A percentile compares a stretch with the other conserved stretches of the same genome.
Evolutionary conservation across 2,113 vertebrate genomes (phyloP).

Genomic region (Myotis yumanensis): DNA sequence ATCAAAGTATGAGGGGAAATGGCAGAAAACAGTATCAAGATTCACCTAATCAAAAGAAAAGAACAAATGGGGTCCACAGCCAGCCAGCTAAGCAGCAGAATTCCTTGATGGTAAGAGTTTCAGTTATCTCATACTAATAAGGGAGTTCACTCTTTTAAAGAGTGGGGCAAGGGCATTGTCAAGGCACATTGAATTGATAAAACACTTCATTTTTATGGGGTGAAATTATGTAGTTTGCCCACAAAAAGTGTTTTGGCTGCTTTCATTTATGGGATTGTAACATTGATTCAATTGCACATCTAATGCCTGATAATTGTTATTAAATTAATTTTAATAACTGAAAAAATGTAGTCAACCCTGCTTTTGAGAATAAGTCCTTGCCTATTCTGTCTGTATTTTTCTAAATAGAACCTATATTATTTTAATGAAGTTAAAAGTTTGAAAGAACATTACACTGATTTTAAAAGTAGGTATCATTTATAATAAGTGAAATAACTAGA

Average conservation of each 20-base stretch:
- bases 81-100: slow-evolving; percentile 83
- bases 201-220: neutral
- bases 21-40: slow-evolving; percentile 92
- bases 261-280: neutral
- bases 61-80: slow-evolving; percentile 84
- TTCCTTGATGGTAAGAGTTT: slow-evolving; percentile 81
- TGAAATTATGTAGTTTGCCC: neutral
- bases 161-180: neutral
- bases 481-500: slow-evolving; percentile 61
- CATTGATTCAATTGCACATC: neutral
- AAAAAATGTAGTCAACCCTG: neutral
- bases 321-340: slow-evolving; percentile 8
- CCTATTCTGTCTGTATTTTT: neutral
- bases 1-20: slow-evolving; percentile 86
- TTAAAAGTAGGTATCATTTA: neutral
- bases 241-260: neutral
- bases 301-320: slow-evolving; percentile 26
- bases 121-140: accelerated
- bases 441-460: neutral
- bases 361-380: neutral
- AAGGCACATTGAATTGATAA: neutral
- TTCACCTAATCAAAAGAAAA: slow-evolving; percentile 89
- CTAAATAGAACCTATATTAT: neutral
- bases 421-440: slow-evolving; percentile 30
- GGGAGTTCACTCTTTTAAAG: neutral